Conservation (phyloP, 2,888 invertebrate species). For the Amblyjoppa proteus region DNA sequence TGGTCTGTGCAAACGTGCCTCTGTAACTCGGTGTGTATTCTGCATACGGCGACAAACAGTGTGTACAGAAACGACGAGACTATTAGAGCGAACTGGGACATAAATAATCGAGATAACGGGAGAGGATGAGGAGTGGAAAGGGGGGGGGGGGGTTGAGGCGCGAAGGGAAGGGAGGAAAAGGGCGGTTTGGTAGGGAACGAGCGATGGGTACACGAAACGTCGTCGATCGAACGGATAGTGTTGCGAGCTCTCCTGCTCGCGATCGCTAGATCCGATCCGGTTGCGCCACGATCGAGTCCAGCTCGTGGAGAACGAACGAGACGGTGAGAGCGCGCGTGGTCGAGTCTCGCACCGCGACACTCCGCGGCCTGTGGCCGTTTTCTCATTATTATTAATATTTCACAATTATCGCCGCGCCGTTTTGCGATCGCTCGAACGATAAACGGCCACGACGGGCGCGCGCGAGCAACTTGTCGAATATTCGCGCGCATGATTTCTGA, state of each 20-base stretch:
- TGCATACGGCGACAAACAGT: conserved; percentile 3
- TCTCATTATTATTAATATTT: conserved; percentile 81
- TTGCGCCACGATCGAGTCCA: conserved; percentile 69
- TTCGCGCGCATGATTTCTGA: conserved; percentile 34
- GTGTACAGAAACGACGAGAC: conserved; percentile 75
- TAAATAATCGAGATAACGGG: conserved; percentile 78
- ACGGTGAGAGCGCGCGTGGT: background rate
- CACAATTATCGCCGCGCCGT: conserved; percentile 77
- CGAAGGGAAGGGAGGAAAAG: conserved; percentile 15
- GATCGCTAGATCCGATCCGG: conserved; percentile 71
- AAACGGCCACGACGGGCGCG: conserved; percentile 64
- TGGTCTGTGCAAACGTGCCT: background rate
- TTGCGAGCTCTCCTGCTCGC: conserved; percentile 55
- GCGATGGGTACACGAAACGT: conserved; percentile 64
- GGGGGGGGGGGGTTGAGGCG: conserved; percentile 20
- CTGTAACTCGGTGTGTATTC: background rate
- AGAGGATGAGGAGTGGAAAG: conserved; percentile 59
- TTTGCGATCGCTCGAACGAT: conserved; percentile 74
- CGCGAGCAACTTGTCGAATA: conserved; percentile 46
- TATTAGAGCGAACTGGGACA: conserved; percentile 77
- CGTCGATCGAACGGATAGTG: conserved; percentile 66
- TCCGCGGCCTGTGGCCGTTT: conserved; percentile 67
- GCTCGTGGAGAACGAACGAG: conserved; percentile 9
- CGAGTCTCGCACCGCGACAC: conserved; percentile 26
- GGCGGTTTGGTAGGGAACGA: conserved; percentile 60